Evolutionary conservation across 2,888 invertebrate species (phyloP), one percentile per base, ranked within the genome.

Genomic region (Listrodromus nycthemerus): DNA sequence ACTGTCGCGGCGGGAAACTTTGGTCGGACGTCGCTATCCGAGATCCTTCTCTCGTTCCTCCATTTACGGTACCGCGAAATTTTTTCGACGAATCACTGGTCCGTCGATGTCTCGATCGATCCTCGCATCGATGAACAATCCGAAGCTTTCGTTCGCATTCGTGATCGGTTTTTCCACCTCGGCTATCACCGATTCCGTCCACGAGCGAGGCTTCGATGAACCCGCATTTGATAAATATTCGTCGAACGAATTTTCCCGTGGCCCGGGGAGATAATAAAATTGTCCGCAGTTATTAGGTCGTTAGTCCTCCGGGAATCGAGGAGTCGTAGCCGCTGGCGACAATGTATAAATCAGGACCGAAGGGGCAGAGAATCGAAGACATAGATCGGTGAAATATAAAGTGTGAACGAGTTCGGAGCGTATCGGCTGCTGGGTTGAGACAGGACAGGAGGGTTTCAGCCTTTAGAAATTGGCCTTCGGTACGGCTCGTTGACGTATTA

Each of bases 241-340:
- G 30, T 73, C 41, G 55, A 27, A 0, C 10, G 70, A 48, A 73
- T 33, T 37, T 27, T 63, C 52, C 16, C 37, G n/a, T 73, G 19
- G 61, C 73, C 58, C 24, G 50, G 48, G 79, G 70, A 61, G 78
- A 73, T 83, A 69, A 70, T 83, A 70, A 83, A 82, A 82, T 65
- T 24, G 73, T 61, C 27, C 55, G 66, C 30, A 1, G 41, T 13
- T 45, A 6, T 58, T 71, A 21, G 73, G 55, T 41, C 65, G 79
- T 80, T 73, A 80, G 41, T 73, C 66, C 27, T 27, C 66, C 45
- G 24, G 21, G 70, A 21, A 24, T 71, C 33, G 67, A 30, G 69
- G 52, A 16, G 24, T 10, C 21, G 55, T 55, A 24, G 58, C 50
- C 5, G 55, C 55, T 55, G 10, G 21, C 55, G 55, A 24, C 41